Evolutionary conservation across 1,140 invertebrate genomes (phyloP), one percentile per base, ranked within the genome.

Genomic region (Bombus pyrosoma): DNA sequence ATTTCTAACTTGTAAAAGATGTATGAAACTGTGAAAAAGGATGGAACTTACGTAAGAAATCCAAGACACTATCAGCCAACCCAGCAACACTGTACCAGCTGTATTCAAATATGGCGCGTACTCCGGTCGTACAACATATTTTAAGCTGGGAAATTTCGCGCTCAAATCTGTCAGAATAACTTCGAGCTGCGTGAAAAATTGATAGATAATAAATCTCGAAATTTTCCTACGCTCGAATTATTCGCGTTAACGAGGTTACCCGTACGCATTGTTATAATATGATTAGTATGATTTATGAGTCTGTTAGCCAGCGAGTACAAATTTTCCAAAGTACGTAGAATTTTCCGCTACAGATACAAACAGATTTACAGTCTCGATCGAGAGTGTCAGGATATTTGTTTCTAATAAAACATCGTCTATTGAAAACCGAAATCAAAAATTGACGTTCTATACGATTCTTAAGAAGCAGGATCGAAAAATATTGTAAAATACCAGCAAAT

Each of bases 21-120:
- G 18, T 2, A 22, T 22, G 18, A 28, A 18, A 73, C 10, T 28
- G 10, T 28, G 47, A 43, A 62, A 77, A 72, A 57, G 47, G 5
- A 22, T 53, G 28, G 13, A 34, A 78, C 79, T 39, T 86, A 93
- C 93, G 37, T 92, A 92, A 71, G 89, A 91, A 80, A 93, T 89
- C 91, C 90, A 93, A 2, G 90, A 90, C 13, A 93, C 87, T 25
- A 93, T 89, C 59, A 93, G 86, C 92, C 92, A 93, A 10, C 92
- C 92, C 8, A 93, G 74, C 8, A 93, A 64, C n/a, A 93, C 86
- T 13, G 89, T 93, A 13, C 90, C 89, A 34, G 88, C 91, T 41
- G 93, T 93, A 47, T 87, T 93, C 28, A 93, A 82, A 71, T 92
- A 93, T 41, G 92, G 86, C 15, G 84, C 66, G 76, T 89, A 90